Percentiles rank a stretch among this genome's conserved stretches.
Evolutionary conservation across 92 coral and sea anemone species (phyloP).

Genomic region (Pocillopora meandrina): DNA sequence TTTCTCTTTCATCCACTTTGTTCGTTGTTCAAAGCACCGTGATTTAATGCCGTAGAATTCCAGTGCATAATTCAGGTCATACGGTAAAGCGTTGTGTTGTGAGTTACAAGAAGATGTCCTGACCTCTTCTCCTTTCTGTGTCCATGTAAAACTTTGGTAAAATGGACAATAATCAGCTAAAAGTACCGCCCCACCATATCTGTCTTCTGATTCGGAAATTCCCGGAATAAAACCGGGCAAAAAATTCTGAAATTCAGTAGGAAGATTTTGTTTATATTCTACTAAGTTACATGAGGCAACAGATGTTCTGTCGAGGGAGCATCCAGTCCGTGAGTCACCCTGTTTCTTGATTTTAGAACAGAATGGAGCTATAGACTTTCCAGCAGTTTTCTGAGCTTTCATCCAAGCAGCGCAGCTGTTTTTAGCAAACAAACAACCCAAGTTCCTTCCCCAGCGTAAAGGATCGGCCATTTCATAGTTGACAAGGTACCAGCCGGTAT

Average conservation of each 20-base stretch:
- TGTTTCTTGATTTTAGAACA: slow-evolving; percentile 52
- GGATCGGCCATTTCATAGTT: slow-evolving; percentile 87
- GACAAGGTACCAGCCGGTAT: slow-evolving; percentile 93
- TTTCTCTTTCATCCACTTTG: slow-evolving; percentile 65
- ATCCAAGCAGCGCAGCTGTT: slow-evolving; percentile 99
- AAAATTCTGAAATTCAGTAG: slow-evolving; percentile 86
- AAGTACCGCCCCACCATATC: slow-evolving; percentile 80
- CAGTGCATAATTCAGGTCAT: slow-evolving; percentile 63
- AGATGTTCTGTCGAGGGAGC: slow-evolving; percentile 72
- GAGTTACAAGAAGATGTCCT: slow-evolving; percentile 80
- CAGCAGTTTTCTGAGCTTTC: slow-evolving; percentile 47
- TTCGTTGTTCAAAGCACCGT: slow-evolving; percentile 77
- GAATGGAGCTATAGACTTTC: slow-evolving; percentile 69
- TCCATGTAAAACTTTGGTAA: slow-evolving; percentile 87
- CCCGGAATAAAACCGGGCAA: slow-evolving; percentile 57
- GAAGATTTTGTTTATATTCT: slow-evolving; percentile 55
- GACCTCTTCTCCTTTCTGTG: slow-evolving; percentile 52
- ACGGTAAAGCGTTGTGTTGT: slow-evolving; percentile 53
- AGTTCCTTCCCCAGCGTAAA: slow-evolving; percentile 87
- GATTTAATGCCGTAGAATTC: slow-evolving; percentile 72
- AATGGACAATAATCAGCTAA: slow-evolving; percentile 96
- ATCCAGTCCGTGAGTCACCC: slow-evolving; percentile 56
- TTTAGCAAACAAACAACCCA: slow-evolving; percentile 87
- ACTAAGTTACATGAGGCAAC: slow-evolving; percentile 88
- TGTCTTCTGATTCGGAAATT: slow-evolving; percentile 35